A percentile compares a stretch with the other conserved stretches of the same genome.
Evolutionary conservation across 2,797 vertebrate species (phyloP).

Genomic region (Sphaeramia orbicularis): DNA sequence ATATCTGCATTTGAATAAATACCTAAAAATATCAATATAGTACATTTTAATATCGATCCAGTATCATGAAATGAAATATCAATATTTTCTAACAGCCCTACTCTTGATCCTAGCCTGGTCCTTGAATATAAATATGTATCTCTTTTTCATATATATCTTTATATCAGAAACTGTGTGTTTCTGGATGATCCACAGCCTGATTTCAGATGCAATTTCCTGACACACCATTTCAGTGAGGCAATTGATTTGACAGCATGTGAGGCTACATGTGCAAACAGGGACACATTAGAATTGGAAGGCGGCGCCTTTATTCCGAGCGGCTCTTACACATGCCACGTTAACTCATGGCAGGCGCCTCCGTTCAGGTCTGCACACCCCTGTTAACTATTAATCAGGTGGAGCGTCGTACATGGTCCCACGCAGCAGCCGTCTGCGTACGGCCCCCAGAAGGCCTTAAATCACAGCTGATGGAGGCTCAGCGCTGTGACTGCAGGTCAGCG

Average conservation of each 20-base stretch:
- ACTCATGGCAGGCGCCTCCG: slow-evolving; percentile 26
- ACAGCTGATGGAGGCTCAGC: slow-evolving; percentile 24
- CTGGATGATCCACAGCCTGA: slow-evolving; percentile 16
- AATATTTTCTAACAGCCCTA: neutral
- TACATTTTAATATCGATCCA: too few species aligned
- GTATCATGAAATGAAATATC: too few species aligned
- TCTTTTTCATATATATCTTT: neutral
- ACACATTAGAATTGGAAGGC: slow-evolving; percentile 36
- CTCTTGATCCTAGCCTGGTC: neutral
- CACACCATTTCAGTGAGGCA: slow-evolving; percentile 2
- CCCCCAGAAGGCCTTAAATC: slow-evolving; percentile 60
- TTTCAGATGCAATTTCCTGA: slow-evolving; percentile 13
- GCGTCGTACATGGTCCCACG: slow-evolving; percentile 12
- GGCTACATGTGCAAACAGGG: slow-evolving; percentile 35
- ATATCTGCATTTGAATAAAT: too few species aligned
- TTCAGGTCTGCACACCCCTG: slow-evolving; percentile 15
- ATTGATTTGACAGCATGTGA: slow-evolving; percentile 28
- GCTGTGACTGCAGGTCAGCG: slow-evolving; percentile 46
- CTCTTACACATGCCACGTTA: slow-evolving; percentile 17
- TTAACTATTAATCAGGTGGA: slow-evolving; percentile 54
- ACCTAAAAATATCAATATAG: too few species aligned
- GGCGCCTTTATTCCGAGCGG: slow-evolving; percentile 42
- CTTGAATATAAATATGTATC: neutral
- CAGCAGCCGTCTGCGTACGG: slow-evolving; percentile 22
- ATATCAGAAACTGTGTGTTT: neutral